Evolutionary conservation across 1,140 invertebrate genomes (phyloP).

Genomic region (Acromyrmex echinatior): DNA sequence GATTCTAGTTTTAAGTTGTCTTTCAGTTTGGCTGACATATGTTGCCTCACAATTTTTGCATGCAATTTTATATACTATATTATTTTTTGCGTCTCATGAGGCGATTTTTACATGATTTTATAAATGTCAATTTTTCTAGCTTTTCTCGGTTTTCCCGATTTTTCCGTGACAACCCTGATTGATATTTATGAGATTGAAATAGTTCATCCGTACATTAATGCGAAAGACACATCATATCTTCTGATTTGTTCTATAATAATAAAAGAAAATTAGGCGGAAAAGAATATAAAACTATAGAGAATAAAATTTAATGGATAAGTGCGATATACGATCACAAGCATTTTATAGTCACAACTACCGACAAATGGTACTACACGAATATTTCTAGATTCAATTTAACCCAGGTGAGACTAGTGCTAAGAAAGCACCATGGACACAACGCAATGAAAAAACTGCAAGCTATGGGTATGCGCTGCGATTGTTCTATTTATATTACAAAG

Average conservation of each 20-base stretch:
- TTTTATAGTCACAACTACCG: conserved; percentile 11
- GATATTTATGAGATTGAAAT: not conserved
- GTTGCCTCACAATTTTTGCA: too few relatives aligned
- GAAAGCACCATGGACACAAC: conserved; percentile 34
- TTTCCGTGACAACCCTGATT: not conserved
- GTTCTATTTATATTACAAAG: not conserved
- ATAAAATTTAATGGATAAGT: conserved; percentile 10
- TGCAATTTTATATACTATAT: too few relatives aligned
- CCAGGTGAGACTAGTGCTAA: not conserved
- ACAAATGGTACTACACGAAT: conserved; percentile 16
- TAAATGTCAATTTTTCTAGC: too few relatives aligned
- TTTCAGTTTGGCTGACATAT: too few relatives aligned
- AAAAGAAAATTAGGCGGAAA: not conserved
- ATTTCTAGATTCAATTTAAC: conserved; percentile 24
- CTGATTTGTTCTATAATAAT: conserved; percentile 9
- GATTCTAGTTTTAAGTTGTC: too few relatives aligned
- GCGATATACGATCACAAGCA: conserved; percentile 23
- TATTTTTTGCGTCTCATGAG: too few relatives aligned
- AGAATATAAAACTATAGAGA: not conserved
- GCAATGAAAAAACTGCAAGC: conserved; percentile 44
- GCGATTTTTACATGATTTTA: too few relatives aligned
- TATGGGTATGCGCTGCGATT: not conserved
- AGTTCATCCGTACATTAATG: not conserved
- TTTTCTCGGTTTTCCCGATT: too few relatives aligned
- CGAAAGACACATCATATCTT: conserved; percentile 11